A percentile compares a stretch with the other conserved stretches of the same genome.
phyloP scores from a whole-genome alignment of 2,888 invertebrate species.

The Thelaira solivaga region DNA sequence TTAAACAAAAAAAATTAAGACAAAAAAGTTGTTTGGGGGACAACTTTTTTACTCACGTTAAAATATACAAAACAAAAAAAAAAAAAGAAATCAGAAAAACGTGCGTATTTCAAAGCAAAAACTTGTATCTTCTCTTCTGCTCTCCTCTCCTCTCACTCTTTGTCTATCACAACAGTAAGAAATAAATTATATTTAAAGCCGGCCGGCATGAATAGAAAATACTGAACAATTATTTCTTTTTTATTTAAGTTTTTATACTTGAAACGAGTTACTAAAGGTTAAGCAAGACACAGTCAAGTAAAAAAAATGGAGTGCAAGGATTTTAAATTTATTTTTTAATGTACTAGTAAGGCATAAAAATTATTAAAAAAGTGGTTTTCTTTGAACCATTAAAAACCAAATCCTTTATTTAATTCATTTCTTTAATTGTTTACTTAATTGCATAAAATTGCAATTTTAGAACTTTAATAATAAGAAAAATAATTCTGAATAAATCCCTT shows the following conservation, averaged over 20 bases:
- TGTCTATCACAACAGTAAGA: neutral
- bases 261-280: neutral
- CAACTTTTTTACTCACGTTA: slow-evolving; percentile 2
- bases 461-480: too few species aligned
- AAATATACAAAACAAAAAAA: neutral
- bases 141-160: too few species aligned
- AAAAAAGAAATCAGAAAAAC: slow-evolving; percentile 17
- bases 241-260: neutral
- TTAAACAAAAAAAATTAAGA: neutral
- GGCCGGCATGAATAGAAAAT: slow-evolving; percentile 22
- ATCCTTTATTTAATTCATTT: too few species aligned
- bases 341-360: too few species aligned
- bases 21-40: slow-evolving; percentile 4
- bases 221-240: neutral
- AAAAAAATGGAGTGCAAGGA: neutral
- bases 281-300: neutral
- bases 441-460: too few species aligned
- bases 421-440: too few species aligned
- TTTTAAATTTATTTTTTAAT: too few species aligned
- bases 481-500: too few species aligned
- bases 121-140: neutral
- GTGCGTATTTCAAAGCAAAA: slow-evolving; percentile 5
- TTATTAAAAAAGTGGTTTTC: too few species aligned
- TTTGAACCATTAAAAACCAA: neutral
- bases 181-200: slow-evolving; percentile 5